phyloP scores from a whole-genome alignment of 2,797 vertebrate species.

The Rhinatrema bivittatum region DNA sequence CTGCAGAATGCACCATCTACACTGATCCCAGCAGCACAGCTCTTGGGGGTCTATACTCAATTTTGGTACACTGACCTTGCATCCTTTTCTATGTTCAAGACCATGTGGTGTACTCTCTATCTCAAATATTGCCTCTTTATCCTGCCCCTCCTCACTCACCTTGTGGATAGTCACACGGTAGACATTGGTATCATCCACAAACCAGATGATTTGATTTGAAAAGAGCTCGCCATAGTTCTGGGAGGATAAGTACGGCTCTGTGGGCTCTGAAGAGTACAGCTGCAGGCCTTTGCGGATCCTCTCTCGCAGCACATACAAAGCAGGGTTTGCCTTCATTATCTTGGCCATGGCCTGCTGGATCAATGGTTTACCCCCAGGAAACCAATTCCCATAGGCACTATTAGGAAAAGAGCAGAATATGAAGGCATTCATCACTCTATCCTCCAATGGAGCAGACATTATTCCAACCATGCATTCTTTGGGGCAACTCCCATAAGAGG shows the following conservation, averaged over 20 bases:
- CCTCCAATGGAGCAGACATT: too few species aligned
- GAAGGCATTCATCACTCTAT: background rate
- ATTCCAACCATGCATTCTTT: too few species aligned
- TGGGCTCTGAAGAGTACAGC: slow-evolving; percentile 96
- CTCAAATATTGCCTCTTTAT: background rate
- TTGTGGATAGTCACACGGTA: slow-evolving; percentile 98
- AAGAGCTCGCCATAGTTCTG: slow-evolving; percentile 99
- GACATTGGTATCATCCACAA: slow-evolving; percentile 98
- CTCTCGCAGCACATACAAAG: slow-evolving; percentile 90
- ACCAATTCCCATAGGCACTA: slow-evolving; percentile 98
- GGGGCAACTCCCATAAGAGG: too few species aligned
- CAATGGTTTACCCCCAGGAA: slow-evolving; percentile 95
- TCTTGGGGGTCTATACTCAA: too few species aligned
- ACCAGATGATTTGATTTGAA: slow-evolving; percentile 99
- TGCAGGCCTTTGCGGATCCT: slow-evolving; percentile 96
- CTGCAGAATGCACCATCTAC: too few species aligned
- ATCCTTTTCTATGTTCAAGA: too few species aligned
- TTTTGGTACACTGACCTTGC: too few species aligned
- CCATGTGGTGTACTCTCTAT: background rate
- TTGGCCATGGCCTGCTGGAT: slow-evolving; percentile 99
- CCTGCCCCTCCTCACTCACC: slow-evolving; percentile 50
- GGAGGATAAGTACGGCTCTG: slow-evolving; percentile 95
- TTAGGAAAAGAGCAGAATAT: background rate
- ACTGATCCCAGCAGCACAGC: too few species aligned
- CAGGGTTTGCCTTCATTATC: slow-evolving; percentile 98